Evolutionary conservation across 1,140 invertebrate species (phyloP).

Genomic region (Agrypnia vestita): DNA sequence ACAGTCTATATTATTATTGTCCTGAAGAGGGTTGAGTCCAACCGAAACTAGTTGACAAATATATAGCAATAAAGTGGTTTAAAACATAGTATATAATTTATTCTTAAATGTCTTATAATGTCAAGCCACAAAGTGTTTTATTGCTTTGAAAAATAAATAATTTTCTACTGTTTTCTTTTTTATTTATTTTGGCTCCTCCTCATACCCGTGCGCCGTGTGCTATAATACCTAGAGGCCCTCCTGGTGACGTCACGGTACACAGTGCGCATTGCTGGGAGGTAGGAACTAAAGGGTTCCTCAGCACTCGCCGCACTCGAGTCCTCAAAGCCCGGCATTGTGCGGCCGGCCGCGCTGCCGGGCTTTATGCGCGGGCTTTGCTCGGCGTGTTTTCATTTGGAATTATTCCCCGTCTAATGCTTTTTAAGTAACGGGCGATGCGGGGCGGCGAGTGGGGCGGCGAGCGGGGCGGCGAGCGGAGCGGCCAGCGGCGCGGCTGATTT

Average conservation of each 20-base stretch:
- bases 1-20: no score
- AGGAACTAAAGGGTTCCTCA: background rate
- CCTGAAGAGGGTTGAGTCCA: no score
- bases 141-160: no score
- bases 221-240: background rate
- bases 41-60: no score
- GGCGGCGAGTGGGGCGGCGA: background rate
- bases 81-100: no score
- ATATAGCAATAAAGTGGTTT: no score
- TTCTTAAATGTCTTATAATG: no score
- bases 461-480: no score
- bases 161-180: background rate
- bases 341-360: background rate
- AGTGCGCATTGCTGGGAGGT: background rate
- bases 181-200: background rate
- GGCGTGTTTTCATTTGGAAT: slow-evolving; percentile 20
- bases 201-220: background rate
- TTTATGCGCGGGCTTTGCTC: slow-evolving; percentile 7
- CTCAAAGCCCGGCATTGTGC: slow-evolving; percentile 26
- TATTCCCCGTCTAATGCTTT: slow-evolving; percentile 31
- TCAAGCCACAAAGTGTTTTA: no score
- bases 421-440: slow-evolving; percentile 21
- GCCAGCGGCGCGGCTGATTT: slow-evolving; percentile 3
- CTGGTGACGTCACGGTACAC: background rate
- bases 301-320: slow-evolving; percentile 1